These are phyloP conservation scores for Oryzias dopingdopingensis DNA, from an alignment of 2,797 vertebrate genomes.

Conservation along the genomic window DNA sequence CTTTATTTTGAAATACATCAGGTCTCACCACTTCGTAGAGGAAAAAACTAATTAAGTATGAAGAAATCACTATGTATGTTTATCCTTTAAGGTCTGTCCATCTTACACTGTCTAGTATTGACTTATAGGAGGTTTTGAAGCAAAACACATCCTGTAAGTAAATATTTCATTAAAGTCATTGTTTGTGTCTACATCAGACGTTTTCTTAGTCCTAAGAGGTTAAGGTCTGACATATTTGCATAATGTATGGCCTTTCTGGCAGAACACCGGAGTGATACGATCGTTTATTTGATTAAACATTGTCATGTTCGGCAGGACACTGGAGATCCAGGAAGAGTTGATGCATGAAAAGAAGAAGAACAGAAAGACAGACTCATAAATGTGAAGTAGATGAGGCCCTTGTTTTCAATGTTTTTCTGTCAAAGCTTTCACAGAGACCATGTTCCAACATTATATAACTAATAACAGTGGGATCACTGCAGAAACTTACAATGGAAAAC, in stretches of 20 bases:
- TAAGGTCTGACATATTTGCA: constrained; percentile 66
- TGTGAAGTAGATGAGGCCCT: constrained; percentile 16
- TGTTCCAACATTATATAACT: constrained; percentile 3
- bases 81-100: neutral
- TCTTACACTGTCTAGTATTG: constrained; percentile 1
- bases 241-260: constrained; percentile 64
- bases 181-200: constrained; percentile 55
- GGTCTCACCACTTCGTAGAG: too few species aligned
- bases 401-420: constrained; percentile 5
- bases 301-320: constrained; percentile 58
- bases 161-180: constrained; percentile 18
- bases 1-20: too few species aligned
- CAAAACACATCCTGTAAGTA: constrained; percentile 9
- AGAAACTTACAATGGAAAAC: too few species aligned
- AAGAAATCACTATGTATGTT: too few species aligned
- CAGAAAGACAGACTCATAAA: constrained; percentile 27
- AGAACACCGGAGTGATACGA: constrained; percentile 60
- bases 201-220: constrained; percentile 52
- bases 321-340: constrained; percentile 33
- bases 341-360: constrained; percentile 52
- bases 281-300: constrained; percentile 79
- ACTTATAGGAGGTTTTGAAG: constrained; percentile 6
- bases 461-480: too few species aligned
- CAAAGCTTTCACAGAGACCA: constrained; percentile 1
- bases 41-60: too few species aligned